phyloP scores from a whole-genome alignment of 2,113 vertebrate species.

The Notarius lentiginosus region DNA sequence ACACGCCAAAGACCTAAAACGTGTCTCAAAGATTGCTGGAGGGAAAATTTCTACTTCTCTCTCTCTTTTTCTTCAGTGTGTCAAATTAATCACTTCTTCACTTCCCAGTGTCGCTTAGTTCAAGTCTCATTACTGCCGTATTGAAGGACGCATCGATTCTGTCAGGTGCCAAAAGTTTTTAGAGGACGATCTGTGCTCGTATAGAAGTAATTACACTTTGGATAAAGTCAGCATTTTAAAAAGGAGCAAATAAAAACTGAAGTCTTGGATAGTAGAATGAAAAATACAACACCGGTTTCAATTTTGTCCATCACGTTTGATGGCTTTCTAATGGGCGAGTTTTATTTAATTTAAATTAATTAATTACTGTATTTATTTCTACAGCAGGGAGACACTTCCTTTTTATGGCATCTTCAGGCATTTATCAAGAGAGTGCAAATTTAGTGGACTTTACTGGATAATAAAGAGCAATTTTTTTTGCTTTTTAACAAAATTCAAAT shows the following conservation, averaged over 20 bases:
- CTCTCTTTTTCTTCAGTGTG: neutral
- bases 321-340: neutral
- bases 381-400: neutral
- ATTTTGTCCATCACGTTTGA: neutral
- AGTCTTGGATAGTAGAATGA: too few relatives aligned
- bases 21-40: neutral
- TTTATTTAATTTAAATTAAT: neutral
- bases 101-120: neutral
- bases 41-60: neutral
- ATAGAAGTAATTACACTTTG: neutral
- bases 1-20: neutral
- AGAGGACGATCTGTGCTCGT: neutral
- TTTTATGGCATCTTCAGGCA: neutral
- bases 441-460: neutral
- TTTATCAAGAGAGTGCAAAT: neutral
- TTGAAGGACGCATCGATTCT: conserved; percentile 13
- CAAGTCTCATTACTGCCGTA: neutral
- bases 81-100: neutral
- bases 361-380: too few relatives aligned
- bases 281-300: neutral
- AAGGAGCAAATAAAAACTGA: neutral
- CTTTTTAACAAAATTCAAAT: neutral
- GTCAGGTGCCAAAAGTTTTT: conserved; percentile 13
- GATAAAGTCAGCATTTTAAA: conserved; percentile 13
- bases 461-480: neutral